These are phyloP conservation scores for Penaeus chinensis DNA, from an alignment of 1,140 invertebrate species.

Conservation along the genomic window DNA sequence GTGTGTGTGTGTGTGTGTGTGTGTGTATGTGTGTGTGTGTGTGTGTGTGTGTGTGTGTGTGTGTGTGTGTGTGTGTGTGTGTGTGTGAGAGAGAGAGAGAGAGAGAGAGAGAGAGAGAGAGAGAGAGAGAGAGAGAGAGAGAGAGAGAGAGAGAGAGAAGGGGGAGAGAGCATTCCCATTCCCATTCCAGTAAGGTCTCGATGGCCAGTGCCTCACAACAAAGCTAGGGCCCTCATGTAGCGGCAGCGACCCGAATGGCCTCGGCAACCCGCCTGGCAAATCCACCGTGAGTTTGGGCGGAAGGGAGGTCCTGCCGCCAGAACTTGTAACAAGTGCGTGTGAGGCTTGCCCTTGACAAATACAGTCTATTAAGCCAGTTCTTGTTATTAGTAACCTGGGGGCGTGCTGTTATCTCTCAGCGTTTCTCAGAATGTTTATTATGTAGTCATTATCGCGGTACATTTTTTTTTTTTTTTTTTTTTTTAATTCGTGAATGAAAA, in stretches of 20 bases:
- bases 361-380: no score
- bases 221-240: background rate
- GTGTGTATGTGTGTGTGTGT: background rate
- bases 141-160: background rate
- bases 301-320: no score
- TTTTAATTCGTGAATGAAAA: no score
- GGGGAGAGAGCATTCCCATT: slow-evolving; percentile 12
- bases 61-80: slow-evolving; percentile 5
- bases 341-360: no score
- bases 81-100: slow-evolving; percentile 4
- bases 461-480: background rate
- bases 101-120: slow-evolving; percentile 18
- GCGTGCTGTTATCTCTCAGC: no score
- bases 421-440: no score
- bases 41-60: slow-evolving; percentile 2
- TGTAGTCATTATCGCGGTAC: no score
- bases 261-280: background rate
- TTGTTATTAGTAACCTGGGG: no score
- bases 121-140: background rate
- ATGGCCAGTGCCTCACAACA: slow-evolving; percentile 3
- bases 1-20: background rate
- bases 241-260: background rate
- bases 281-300: no score
- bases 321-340: no score
- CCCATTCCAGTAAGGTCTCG: background rate